A percentile compares a stretch with the other conserved stretches of the same genome.
These are phyloP conservation scores for Gadopsis marmoratus DNA, from an alignment of 2,797 vertebrate genomes.

Conservation along the genomic window DNA sequence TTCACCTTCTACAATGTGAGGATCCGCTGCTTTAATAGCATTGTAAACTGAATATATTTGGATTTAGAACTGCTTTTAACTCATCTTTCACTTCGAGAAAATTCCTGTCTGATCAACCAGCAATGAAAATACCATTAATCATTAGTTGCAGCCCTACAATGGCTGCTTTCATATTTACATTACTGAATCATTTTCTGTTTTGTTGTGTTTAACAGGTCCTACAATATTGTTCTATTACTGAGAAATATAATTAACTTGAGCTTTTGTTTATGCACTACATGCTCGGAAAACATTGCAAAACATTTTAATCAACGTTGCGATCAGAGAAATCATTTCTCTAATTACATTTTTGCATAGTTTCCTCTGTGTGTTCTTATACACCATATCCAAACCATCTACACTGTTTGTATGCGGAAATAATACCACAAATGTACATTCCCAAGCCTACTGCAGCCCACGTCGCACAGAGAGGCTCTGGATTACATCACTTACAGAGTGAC, in stretches of 20 bases:
- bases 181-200: not conserved
- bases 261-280: not conserved
- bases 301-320: not conserved
- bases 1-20: not conserved
- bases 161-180: not conserved
- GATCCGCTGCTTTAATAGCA: not conserved
- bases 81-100: too few relatives aligned
- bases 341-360: not conserved
- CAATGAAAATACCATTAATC: not conserved
- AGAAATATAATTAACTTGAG: not conserved
- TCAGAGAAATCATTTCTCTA: not conserved
- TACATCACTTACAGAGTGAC: constrained; percentile 6
- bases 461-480: not conserved
- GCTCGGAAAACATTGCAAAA: not conserved
- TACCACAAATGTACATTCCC: not conserved
- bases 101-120: not conserved
- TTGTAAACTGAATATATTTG: not conserved
- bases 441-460: not conserved
- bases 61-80: too few relatives aligned
- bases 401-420: not conserved
- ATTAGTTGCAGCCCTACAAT: not conserved
- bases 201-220: too few relatives aligned
- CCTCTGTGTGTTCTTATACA: too few relatives aligned
- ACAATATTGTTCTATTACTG: not conserved
- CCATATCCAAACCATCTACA: not conserved